Evolutionary conservation across 37 sponge, comb jelly and placozoan species (phyloP).

Genomic region (Amphimedon queenslandica): DNA sequence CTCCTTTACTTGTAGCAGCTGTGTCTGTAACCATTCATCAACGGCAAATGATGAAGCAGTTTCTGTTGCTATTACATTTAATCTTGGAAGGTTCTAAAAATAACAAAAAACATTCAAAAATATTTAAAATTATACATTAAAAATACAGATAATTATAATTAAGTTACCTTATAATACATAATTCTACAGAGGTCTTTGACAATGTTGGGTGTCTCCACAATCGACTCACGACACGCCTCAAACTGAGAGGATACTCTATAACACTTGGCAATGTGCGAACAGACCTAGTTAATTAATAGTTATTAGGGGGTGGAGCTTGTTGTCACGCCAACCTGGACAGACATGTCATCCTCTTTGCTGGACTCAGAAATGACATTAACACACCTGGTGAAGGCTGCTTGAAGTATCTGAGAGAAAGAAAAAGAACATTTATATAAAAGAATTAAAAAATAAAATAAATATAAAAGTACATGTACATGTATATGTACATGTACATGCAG

Average conservation of each 20-base stretch:
- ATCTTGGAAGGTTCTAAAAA: conserved; percentile 64
- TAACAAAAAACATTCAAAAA: not conserved
- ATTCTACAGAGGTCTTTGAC: conserved; percentile 83
- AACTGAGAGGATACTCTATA: conserved; percentile 94
- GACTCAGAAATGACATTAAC: conserved; percentile 76
- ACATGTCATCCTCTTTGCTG: conserved; percentile 68
- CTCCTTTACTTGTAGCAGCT: conserved; percentile 72
- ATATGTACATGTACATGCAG: not conserved
- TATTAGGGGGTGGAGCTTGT: not conserved
- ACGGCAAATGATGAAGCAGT: conserved; percentile 74
- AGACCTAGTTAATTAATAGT: conserved; percentile 41
- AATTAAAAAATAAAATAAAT: not conserved
- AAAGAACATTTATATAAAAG: too few species aligned
- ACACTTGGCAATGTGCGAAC: conserved; percentile 85
- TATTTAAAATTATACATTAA: not conserved
- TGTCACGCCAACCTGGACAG: conserved; percentile 46
- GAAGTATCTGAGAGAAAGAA: conserved; percentile 57
- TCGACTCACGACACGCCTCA: conserved; percentile 88
- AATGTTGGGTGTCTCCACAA: conserved; percentile 73
- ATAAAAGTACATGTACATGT: not conserved
- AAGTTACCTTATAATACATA: conserved; percentile 81
- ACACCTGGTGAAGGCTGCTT: conserved; percentile 79
- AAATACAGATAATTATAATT: not conserved
- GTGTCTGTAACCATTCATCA: conserved; percentile 89
- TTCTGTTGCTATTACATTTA: conserved; percentile 72